Evolutionary conservation across 1,140 invertebrate genomes (phyloP).

Genomic region (Nylanderia fulva): DNA sequence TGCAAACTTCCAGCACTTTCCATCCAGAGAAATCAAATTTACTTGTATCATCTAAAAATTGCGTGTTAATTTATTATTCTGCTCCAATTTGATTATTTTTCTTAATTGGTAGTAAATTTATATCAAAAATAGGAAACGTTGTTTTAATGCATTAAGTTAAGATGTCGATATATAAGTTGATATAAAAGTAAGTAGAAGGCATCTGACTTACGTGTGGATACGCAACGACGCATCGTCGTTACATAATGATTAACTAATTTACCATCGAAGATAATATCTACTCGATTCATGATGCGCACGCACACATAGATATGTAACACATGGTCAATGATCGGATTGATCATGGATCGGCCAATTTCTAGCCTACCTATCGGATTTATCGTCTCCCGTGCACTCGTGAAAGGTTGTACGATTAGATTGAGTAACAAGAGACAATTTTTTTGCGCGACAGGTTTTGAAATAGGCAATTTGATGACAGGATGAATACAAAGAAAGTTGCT

Average conservation of each 20-base stretch:
- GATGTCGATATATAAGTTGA: slow-evolving; percentile 1
- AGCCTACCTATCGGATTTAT: slow-evolving; percentile 57
- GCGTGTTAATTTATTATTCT: no score
- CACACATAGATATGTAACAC: slow-evolving; percentile 56
- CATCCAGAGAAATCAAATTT: neutral
- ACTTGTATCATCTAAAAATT: neutral
- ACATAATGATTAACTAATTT: slow-evolving; percentile 59
- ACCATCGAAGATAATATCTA: slow-evolving; percentile 60
- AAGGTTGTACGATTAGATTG: slow-evolving; percentile 69
- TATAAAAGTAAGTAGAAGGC: slow-evolving; percentile 54
- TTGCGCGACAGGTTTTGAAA: slow-evolving; percentile 67
- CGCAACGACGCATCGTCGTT: slow-evolving; percentile 49
- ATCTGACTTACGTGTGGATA: slow-evolving; percentile 8
- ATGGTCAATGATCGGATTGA: neutral
- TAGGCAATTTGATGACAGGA: slow-evolving; percentile 50
- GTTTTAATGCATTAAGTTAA: no score
- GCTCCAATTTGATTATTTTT: no score
- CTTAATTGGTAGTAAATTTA: no score
- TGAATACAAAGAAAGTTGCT: slow-evolving; percentile 55
- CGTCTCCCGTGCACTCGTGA: slow-evolving; percentile 65
- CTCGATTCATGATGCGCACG: slow-evolving; percentile 39
- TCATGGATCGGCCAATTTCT: slow-evolving; percentile 57
- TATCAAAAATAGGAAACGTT: no score
- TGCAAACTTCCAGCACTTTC: neutral
- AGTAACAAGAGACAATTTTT: slow-evolving; percentile 69